A percentile compares a stretch with the other conserved stretches of the same genome.
These are phyloP conservation scores for Synaphobranchus kaupii DNA, from an alignment of 2,797 vertebrate species.

Conservation along the genomic window DNA sequence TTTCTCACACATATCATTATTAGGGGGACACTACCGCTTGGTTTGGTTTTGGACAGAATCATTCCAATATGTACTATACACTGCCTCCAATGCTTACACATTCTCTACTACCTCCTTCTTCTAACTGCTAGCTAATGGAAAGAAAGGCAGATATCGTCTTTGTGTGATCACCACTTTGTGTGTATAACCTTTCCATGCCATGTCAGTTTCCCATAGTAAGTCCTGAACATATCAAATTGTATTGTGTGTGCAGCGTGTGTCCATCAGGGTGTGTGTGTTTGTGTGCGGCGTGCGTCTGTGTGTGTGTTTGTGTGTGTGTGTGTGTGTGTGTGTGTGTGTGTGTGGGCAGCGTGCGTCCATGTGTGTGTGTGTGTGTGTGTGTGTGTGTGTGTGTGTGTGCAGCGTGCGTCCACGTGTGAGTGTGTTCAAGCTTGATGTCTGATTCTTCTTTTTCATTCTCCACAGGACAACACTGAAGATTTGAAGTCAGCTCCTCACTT, in stretches of 20 bases:
- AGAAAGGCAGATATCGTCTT: too few species aligned
- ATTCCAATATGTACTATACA: too few species aligned
- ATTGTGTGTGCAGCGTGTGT: background rate
- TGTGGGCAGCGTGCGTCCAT: background rate
- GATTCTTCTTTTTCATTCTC: conserved; percentile 39
- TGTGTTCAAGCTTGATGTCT: background rate
- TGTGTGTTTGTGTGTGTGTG: background rate
- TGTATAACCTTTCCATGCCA: too few species aligned
- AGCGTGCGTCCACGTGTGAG: background rate
- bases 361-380: background rate
- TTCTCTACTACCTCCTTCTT: too few species aligned
- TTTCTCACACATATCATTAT: too few species aligned
- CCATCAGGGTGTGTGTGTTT: background rate
- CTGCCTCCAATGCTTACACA: too few species aligned
- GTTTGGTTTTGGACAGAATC: too few species aligned
- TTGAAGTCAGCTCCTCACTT: conserved; percentile 45
- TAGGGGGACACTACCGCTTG: too few species aligned
- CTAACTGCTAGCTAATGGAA: too few species aligned
- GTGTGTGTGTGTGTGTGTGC: background rate
- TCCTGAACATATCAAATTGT: background rate
- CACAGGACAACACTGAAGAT: conserved; percentile 65
- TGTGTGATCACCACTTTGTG: too few species aligned
- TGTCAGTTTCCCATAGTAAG: background rate
- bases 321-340: background rate
- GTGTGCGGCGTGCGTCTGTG: background rate